phyloP scores from a whole-genome alignment of 1,140 invertebrate genomes.

The Meloidogyne chitwoodi region DNA sequence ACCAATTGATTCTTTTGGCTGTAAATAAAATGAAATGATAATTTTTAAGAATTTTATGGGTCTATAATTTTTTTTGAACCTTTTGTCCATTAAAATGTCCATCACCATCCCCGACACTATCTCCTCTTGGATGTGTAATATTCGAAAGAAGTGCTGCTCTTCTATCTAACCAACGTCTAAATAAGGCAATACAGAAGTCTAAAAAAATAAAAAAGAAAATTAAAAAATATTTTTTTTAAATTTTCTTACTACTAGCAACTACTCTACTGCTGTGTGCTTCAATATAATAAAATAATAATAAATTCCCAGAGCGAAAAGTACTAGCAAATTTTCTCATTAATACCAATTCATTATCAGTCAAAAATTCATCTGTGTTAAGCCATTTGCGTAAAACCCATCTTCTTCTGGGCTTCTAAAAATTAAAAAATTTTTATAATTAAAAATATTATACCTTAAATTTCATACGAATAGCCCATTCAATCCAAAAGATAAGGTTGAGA shows the following conservation, averaged over 20 bases:
- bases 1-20: not conserved
- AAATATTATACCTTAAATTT: not conserved
- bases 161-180: constrained; percentile 25
- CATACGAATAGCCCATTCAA: constrained; percentile 29
- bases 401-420: not conserved
- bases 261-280: constrained; percentile 34
- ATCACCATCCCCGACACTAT: not conserved
- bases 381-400: constrained; percentile 26
- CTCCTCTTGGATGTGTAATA: not conserved
- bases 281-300: constrained; percentile 33
- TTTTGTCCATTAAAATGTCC: not conserved
- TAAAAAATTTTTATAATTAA: not conserved
- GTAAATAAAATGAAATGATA: not conserved
- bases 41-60: not conserved
- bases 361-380: constrained; percentile 26
- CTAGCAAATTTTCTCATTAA: constrained; percentile 22
- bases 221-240: not conserved
- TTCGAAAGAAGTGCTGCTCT: not conserved
- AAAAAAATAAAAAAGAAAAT: not conserved
- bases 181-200: constrained; percentile 26
- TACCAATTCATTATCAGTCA: constrained; percentile 5
- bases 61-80: too few species aligned
- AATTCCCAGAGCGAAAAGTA: constrained; percentile 26
- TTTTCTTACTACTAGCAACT: constrained; percentile 24
- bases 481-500: constrained; percentile 29